Evolutionary conservation across 2,797 vertebrate species (phyloP), one percentile per base, ranked within the genome.

Genomic region (Lepilemur ruficaudatus): DNA sequence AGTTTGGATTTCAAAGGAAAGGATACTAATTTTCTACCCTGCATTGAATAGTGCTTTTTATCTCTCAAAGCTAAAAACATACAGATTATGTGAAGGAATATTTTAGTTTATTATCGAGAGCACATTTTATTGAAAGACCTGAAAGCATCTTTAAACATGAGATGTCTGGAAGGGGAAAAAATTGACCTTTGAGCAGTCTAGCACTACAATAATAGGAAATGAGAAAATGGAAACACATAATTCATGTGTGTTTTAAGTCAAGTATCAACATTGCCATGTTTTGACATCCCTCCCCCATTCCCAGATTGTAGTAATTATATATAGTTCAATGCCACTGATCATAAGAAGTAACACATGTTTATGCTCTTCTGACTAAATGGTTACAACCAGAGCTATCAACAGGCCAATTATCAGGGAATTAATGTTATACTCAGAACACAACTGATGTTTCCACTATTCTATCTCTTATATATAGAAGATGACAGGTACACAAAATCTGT

Each of bases 1-100:
- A 73, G 14, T 79, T 61, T 84, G 30, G 12, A 80, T 93, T 95
- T 88, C 55, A 72, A 87, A 92, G 76, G 69, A 69, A 90, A 85
- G 13, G 59, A 83, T 55, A 35, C n/a, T 63, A 52, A 57, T 76
- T 92, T n/a, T 25, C 30, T 14, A 59, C 5, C 28, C 35, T 82
- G 35, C 50, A 32, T 10, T 55, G 63, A 83, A 87, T 11, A 63
- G 43, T 75, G n/a, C 20, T 75, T 87, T 89, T 75, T 48, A 87
- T 13, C 28, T 92, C 8, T 80, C 17, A 79, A 41, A 87, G 20
- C 14, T 43, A 75, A 75, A 69, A 50, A 22, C 9, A 15, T 35
- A 75, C 35, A 72, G n/a, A 82, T 84, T 59, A 88, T 81, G 20
- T 13, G 20, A 95, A 25, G 28, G 57, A 91, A 75, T 59, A 75